A percentile compares a stretch with the other conserved stretches of the same genome.
Conservation (phyloP, 2,113 vertebrate genomes). For the Oryzias javanicus region DNA sequence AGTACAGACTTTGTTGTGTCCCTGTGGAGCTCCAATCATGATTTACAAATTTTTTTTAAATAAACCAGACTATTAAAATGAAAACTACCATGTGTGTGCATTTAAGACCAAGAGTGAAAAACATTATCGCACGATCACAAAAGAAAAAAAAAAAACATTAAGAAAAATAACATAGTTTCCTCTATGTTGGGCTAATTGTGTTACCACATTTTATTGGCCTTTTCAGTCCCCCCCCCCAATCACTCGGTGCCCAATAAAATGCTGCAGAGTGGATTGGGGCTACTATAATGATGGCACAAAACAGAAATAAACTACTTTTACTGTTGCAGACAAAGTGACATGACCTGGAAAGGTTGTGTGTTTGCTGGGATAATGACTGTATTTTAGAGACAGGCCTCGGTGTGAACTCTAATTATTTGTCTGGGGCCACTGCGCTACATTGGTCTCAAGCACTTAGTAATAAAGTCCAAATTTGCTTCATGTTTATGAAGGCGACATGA, state of each 20-base stretch:
- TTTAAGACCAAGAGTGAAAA: conserved; percentile 18
- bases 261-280: conserved; percentile 89
- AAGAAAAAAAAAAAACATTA: conserved; percentile 36
- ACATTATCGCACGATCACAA: conserved; percentile 38
- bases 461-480: conserved; percentile 55
- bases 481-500: conserved; percentile 54
- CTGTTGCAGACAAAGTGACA: conserved; percentile 92
- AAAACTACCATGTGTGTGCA: conserved; percentile 37
- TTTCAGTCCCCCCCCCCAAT: conserved; percentile 80
- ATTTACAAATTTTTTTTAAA: conserved; percentile 48
- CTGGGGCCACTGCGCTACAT: conserved; percentile 54
- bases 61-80: conserved; percentile 33
- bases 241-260: conserved; percentile 93
- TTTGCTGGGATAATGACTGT: conserved; percentile 86
- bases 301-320: conserved; percentile 97
- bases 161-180: conserved; percentile 26
- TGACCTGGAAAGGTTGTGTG: conserved; percentile 96
- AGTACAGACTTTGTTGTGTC: conserved; percentile 57
- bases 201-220: conserved; percentile 87
- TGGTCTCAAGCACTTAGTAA: conserved; percentile 61
- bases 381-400: conserved; percentile 75
- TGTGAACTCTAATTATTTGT: conserved; percentile 75
- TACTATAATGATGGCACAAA: conserved; percentile 89
- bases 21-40: conserved; percentile 34
- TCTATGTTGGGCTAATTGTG: conserved; percentile 49